These are phyloP conservation scores for Donacobius atricapilla DNA, from an alignment of 2,113 vertebrate genomes.

Conservation along the genomic window DNA sequence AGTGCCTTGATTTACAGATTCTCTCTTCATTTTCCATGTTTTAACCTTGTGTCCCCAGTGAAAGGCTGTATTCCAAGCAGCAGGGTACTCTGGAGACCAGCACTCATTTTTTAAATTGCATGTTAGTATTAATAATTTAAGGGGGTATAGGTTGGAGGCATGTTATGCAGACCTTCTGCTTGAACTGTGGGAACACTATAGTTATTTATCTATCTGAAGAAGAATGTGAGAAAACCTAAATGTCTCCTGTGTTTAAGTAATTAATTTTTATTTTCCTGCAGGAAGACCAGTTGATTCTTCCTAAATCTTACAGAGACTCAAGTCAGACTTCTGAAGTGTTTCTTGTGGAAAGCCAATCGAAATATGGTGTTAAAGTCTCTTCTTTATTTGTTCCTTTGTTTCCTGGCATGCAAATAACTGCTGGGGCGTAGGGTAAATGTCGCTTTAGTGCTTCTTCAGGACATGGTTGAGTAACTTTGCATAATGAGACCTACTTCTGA, in stretches of 20 bases:
- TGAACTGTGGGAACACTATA: neutral
- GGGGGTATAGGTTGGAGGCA: neutral
- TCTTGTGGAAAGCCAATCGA: neutral
- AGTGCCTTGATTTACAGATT: conserved; percentile 39
- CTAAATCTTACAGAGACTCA: neutral
- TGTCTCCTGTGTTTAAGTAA: neutral
- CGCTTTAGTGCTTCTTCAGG: conserved; percentile 19
- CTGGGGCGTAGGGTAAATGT: conserved; percentile 11
- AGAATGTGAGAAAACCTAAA: neutral
- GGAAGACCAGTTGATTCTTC: neutral
- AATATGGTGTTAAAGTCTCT: neutral
- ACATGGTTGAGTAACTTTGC: conserved; percentile 41
- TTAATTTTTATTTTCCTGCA: neutral
- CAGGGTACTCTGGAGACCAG: neutral
- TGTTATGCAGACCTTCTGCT: neutral
- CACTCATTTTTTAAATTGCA: conserved; percentile 28
- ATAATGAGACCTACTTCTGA: conserved; percentile 53
- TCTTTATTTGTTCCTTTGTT: neutral
- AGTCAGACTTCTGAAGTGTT: neutral
- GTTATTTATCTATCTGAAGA: neutral
- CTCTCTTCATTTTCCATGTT: conserved; percentile 25
- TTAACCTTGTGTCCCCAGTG: conserved; percentile 27
- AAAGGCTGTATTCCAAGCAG: neutral
- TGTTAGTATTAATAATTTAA: conserved; percentile 56
- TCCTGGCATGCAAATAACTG: conserved; percentile 29